Conservation (phyloP, 1,140 invertebrate genomes). For the Thaumetopoea pityocampa region DNA sequence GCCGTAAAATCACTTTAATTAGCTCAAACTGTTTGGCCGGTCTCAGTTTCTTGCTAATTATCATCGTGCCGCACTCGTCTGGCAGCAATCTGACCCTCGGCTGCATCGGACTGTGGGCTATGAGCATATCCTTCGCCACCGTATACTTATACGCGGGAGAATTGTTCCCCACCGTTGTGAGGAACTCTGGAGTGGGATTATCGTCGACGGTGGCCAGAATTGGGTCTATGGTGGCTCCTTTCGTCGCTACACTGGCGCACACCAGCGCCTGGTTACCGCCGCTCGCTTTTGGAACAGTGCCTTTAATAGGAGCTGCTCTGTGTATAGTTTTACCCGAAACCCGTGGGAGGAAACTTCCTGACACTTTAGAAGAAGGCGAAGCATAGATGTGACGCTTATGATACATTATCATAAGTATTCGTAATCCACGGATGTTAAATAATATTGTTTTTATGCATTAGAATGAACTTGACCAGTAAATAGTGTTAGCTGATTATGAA, state of each 20-base stretch:
- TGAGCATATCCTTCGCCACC: conserved; percentile 76
- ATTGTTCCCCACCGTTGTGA: conserved; percentile 78
- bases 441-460: conserved; percentile 6
- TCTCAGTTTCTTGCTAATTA: conserved; percentile 79
- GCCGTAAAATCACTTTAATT: conserved; percentile 80
- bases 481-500: not conserved
- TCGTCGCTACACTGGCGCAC: conserved; percentile 63
- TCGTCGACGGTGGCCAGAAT: conserved; percentile 77
- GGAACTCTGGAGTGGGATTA: conserved; percentile 77
- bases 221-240: conserved; percentile 77
- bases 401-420: conserved; percentile 7
- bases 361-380: conserved; percentile 69
- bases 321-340: conserved; percentile 81
- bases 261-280: conserved; percentile 78
- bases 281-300: conserved; percentile 80
- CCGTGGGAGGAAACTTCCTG: conserved; percentile 61
- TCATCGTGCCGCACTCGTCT: conserved; percentile 64
- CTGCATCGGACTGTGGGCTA: conserved; percentile 78
- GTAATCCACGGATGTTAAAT: too few species aligned
- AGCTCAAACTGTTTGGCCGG: conserved; percentile 79
- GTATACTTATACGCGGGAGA: conserved; percentile 78
- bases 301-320: conserved; percentile 79
- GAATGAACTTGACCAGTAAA: not conserved
- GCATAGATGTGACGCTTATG: conserved; percentile 26
- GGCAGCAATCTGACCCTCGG: conserved; percentile 73